These are phyloP conservation scores for Ptiloglossa arizonensis DNA, from an alignment of 1,140 invertebrate species.

Conservation along the genomic window DNA sequence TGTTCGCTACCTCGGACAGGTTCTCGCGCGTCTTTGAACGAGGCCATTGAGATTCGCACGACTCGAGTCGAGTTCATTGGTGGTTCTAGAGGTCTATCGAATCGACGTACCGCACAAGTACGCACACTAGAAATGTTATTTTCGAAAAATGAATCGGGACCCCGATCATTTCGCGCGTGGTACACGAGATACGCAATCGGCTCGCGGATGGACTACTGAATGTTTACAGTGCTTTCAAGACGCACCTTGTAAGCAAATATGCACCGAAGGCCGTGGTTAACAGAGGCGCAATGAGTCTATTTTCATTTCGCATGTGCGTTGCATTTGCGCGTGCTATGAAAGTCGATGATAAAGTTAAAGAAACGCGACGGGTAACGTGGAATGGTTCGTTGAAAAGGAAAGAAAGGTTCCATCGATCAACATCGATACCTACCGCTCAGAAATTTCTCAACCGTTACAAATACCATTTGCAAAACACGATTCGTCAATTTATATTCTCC, in stretches of 20 bases:
- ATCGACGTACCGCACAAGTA: no score
- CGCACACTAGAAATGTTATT: neutral
- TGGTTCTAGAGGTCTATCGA: no score
- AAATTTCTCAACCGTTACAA: no score
- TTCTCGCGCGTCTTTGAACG: no score
- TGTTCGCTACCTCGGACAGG: no score
- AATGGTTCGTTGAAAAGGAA: constrained; percentile 1
- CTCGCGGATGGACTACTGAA: constrained; percentile 1
- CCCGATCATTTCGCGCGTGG: neutral
- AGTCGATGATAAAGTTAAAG: constrained; percentile 36
- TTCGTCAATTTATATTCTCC: no score
- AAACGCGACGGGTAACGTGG: constrained; percentile 4
- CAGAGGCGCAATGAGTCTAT: constrained; percentile 36
- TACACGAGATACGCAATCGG: constrained; percentile 16
- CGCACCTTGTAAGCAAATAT: constrained; percentile 51
- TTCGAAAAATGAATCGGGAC: neutral
- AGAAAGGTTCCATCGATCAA: no score
- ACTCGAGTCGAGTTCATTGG: no score
- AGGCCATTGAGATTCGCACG: no score
- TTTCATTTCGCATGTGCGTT: constrained; percentile 36
- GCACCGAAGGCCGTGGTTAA: constrained; percentile 39
- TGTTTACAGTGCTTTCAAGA: constrained; percentile 48
- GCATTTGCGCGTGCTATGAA: constrained; percentile 26
- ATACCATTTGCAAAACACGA: no score
- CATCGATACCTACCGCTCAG: no score